phyloP scores from a whole-genome alignment of 2,113 vertebrate species.

The Athene cunicularia region DNA sequence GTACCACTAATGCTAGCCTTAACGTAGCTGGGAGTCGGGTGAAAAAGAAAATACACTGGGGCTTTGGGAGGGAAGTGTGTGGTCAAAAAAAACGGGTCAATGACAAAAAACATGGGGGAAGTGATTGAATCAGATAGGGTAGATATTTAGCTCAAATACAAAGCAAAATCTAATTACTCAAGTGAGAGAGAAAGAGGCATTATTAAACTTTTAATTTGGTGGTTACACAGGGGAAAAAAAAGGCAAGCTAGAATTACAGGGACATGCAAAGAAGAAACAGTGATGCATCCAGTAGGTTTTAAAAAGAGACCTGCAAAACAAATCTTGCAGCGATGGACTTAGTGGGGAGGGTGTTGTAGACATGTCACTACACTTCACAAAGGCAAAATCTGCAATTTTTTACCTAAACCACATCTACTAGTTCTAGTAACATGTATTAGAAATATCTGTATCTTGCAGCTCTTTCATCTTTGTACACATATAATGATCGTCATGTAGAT shows the following conservation, averaged over 20 bases:
- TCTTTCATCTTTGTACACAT: background rate
- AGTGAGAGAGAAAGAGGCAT: background rate
- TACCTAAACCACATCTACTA: background rate
- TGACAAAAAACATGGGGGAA: background rate
- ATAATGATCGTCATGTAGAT: background rate
- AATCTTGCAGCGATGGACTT: background rate
- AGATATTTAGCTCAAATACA: background rate
- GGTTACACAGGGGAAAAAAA: background rate
- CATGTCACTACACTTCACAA: background rate
- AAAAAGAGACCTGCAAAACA: background rate
- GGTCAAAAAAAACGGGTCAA: background rate
- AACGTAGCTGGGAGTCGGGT: constrained; percentile 32
- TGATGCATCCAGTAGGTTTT: background rate
- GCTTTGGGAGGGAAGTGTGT: constrained; percentile 25
- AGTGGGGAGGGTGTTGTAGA: accelerated
- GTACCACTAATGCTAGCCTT: constrained; percentile 72
- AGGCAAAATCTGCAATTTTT: constrained; percentile 21
- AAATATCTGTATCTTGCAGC: background rate
- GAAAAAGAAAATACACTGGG: constrained; percentile 16
- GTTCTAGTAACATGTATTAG: background rate
- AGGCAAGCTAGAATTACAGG: background rate
- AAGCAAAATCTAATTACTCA: constrained; percentile 6
- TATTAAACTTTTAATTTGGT: background rate
- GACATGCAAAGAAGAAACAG: background rate
- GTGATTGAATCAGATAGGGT: background rate